These are phyloP conservation scores for Xanthia togata DNA, from an alignment of 2,888 invertebrate genomes.

Conservation along the genomic window DNA sequence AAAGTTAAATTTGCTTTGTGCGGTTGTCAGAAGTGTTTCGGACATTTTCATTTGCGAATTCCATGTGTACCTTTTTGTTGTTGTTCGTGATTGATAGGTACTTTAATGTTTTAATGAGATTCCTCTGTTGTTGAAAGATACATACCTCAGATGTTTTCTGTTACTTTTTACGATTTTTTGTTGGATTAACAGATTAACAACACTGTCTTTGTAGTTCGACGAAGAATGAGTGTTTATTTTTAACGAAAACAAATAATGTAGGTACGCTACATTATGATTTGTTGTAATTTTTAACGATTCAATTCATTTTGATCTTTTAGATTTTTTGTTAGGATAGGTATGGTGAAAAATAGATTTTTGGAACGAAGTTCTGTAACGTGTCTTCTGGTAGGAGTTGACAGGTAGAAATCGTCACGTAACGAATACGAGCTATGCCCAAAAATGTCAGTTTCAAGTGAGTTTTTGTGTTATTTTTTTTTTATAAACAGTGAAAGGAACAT, in stretches of 20 bases:
- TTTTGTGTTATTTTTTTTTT: too few species aligned
- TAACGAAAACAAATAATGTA: neutral
- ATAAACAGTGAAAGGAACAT: too few species aligned
- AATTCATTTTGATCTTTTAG: neutral
- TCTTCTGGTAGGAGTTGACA: too few species aligned
- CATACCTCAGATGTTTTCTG: conserved; percentile 36
- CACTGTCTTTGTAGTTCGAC: conserved; percentile 23
- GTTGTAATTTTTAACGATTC: neutral
- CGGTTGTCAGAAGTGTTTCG: conserved; percentile 12
- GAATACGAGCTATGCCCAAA: too few species aligned
- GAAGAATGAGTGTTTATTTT: neutral
- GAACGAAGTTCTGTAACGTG: too few species aligned
- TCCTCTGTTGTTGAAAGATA: conserved; percentile 42
- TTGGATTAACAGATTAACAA: conserved; percentile 12
- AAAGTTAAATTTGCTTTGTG: conserved; percentile 46
- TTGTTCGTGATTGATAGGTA: conserved; percentile 58
- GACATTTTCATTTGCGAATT: conserved; percentile 49
- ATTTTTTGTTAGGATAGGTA: neutral
- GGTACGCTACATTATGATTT: neutral
- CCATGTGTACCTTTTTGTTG: conserved; percentile 49
- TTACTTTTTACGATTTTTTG: conserved; percentile 28
- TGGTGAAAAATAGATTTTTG: neutral
- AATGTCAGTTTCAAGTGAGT: too few species aligned
- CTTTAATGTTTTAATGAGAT: conserved; percentile 64
- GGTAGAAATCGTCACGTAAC: too few species aligned